These are phyloP conservation scores for Diorhabda elongata DNA, from an alignment of 1,140 invertebrate genomes.

Conservation along the genomic window DNA sequence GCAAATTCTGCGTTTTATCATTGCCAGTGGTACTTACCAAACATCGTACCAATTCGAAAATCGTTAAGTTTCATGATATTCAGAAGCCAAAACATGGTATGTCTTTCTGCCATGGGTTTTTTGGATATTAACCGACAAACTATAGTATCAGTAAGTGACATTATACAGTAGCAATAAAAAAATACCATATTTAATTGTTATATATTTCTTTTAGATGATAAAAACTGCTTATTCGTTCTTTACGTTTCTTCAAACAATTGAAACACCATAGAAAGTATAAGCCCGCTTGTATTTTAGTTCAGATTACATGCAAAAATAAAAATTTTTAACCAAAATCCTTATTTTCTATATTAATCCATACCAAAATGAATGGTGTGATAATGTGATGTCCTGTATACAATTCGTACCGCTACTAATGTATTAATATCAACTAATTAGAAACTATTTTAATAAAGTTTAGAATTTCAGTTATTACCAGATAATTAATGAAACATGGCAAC, in stretches of 20 bases:
- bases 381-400: too few relatives aligned
- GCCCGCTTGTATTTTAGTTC: too few relatives aligned
- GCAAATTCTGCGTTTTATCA: constrained; percentile 14
- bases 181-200: not conserved
- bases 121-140: constrained; percentile 15
- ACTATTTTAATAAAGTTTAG: too few relatives aligned
- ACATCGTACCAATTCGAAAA: constrained; percentile 9
- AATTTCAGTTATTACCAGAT: too few relatives aligned
- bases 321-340: too few relatives aligned
- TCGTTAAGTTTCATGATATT: constrained; percentile 8
- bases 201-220: constrained; percentile 6
- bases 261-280: not conserved
- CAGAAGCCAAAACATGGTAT: constrained; percentile 5
- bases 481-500: too few relatives aligned
- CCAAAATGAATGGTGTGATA: too few relatives aligned
- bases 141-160: constrained; percentile 13
- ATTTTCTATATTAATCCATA: too few relatives aligned
- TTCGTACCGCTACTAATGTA: too few relatives aligned
- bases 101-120: constrained; percentile 9
- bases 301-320: too few relatives aligned
- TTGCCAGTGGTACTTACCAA: constrained; percentile 17
- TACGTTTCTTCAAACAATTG: constrained; percentile 12
- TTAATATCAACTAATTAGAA: too few relatives aligned
- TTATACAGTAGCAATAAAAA: not conserved
- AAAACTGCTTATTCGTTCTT: constrained; percentile 16